Evolutionary conservation across 2,888 invertebrate genomes (phyloP).

Genomic region (Lomographa bimaculata): DNA sequence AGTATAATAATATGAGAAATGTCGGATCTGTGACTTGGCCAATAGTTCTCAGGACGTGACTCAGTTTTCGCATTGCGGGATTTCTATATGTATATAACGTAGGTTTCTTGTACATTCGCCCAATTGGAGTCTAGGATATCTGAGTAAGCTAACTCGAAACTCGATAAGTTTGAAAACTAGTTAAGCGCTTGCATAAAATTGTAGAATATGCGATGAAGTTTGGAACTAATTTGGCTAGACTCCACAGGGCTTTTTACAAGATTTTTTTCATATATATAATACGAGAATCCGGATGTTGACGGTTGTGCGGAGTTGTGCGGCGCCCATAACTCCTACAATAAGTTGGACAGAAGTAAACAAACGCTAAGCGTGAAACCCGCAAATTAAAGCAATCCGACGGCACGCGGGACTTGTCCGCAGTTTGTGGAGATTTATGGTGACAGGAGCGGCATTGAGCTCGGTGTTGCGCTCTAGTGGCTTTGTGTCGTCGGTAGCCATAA

Average conservation of each 20-base stretch:
- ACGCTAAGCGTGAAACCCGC: conserved; percentile 38
- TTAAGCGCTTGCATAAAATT: conserved; percentile 33
- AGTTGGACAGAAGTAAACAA: conserved; percentile 27
- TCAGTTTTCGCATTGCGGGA: conserved; percentile 36
- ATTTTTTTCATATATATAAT: background rate
- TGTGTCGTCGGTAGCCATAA: conserved; percentile 46
- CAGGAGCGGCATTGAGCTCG: conserved; percentile 38
- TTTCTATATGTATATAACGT: conserved; percentile 3
- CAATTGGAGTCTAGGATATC: conserved; percentile 4
- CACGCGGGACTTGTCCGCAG: conserved; percentile 40
- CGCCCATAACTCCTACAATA: conserved; percentile 19
- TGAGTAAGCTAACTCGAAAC: conserved; percentile 28
- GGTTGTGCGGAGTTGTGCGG: conserved; percentile 11
- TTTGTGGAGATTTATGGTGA: conserved; percentile 54
- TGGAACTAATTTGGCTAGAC: conserved; percentile 6
- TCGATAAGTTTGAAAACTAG: conserved; percentile 43
- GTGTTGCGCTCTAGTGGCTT: conserved; percentile 22
- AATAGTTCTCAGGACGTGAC: conserved; percentile 43
- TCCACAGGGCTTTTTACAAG: conserved; percentile 3
- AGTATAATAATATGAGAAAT: conserved; percentile 42
- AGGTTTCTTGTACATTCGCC: background rate
- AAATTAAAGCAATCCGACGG: conserved; percentile 41
- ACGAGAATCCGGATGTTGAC: conserved; percentile 9
- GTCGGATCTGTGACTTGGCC: conserved; percentile 40
- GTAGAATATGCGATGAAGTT: conserved; percentile 14